Base-by-base conservation (phyloP, 2,888 invertebrate genomes). In the Ectemnius lituratus region DNA sequence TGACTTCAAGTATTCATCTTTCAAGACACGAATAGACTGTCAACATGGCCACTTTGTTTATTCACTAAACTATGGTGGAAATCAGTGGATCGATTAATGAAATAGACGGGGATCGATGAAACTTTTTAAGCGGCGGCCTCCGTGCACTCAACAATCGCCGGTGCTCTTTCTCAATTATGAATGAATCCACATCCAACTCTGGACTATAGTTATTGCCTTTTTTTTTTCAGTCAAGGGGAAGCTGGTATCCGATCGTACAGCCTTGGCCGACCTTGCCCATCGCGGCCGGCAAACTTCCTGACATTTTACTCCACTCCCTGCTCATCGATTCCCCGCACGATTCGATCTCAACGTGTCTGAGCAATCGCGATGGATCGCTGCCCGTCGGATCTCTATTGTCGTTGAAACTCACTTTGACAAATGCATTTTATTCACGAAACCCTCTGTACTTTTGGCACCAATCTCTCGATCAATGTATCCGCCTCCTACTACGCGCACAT, bases 141-240 rank as follows among this genome's bases (percentile, higher is more conserved):
- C 74, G 49, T 46, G 28, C n/a, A n/a, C 49, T 59, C 57, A 60
- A 3, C 23, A 3, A 23, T 61, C 68, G 62, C 70, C 71, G 37
- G 18, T 27, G 18, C 62, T 66, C 23, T 75, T 75, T 56, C 56
- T 83, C 67, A 83, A 83, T 83, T 82, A 83, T 83, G 70, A 80
- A 83, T 78, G 76, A 45, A 67, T 60, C 56, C 62, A 45, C 18
- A 63, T 57, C 61, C 63, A 20, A 13, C 56, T 16, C 27, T 14
- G 63, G 52, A 52, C 59, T 76, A 74, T 73, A 73, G 65, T 70
- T 73, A 69, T 67, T 73, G 73, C 66, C 59, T 66, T 66, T 67
- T 46, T 66, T 67, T 67, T 46, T 16, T 37, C 67, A 69, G 68
- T 52, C 16, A 47, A 49, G 20, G 16, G 62, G 61, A 52, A 2